Conservation (phyloP, 2,888 invertebrate genomes). For the Scaptomyza caliginosa region DNA sequence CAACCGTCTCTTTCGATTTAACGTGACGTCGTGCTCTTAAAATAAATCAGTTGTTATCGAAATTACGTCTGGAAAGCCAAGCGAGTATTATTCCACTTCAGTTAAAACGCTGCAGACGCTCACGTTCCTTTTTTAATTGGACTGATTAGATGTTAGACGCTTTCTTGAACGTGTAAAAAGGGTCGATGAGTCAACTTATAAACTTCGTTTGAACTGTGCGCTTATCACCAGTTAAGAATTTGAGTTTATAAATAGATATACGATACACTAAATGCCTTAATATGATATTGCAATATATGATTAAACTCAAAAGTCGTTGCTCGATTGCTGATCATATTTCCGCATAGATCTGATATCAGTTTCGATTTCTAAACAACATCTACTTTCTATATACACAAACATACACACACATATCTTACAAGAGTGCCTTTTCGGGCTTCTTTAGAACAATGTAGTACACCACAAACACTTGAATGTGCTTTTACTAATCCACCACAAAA, state of each 20-base stretch:
- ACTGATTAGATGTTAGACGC: conserved; percentile 44
- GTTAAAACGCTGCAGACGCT: conserved; percentile 10
- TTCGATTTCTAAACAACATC: not conserved
- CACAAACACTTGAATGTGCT: not conserved
- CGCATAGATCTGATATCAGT: conserved; percentile 1
- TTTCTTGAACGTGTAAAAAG: not conserved
- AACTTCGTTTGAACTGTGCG: not conserved
- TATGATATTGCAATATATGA: not conserved
- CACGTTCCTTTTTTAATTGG: conserved; percentile 41
- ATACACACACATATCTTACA: not conserved
- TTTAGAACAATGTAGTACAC: not conserved
- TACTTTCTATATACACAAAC: not conserved
- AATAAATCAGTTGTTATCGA: conserved; percentile 34
- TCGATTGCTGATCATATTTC: not conserved
- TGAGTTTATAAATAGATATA: too few species aligned
- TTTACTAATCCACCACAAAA: not conserved
- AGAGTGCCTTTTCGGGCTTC: not conserved
- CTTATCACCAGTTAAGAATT: not conserved
- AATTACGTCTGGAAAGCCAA: conserved; percentile 51
- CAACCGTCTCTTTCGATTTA: conserved; percentile 5
- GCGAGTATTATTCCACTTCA: conserved; percentile 42
- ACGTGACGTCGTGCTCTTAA: conserved; percentile 28
- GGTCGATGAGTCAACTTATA: not conserved
- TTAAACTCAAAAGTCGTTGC: not conserved
- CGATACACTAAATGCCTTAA: too few species aligned